phyloP scores from a whole-genome alignment of 2,113 vertebrate species.

The Chrysemys picta region DNA sequence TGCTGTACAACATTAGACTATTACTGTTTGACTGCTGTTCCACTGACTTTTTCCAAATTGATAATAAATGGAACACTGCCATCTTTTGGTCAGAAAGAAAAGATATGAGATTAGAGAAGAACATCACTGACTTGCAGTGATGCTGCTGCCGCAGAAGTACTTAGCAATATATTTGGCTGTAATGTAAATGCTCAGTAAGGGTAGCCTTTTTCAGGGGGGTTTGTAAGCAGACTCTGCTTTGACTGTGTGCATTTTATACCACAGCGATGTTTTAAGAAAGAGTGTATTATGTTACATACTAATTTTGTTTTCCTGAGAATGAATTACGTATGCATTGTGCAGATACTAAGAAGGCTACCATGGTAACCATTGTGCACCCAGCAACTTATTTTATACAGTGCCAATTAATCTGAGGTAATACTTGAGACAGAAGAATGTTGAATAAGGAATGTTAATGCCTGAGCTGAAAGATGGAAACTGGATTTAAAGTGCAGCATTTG shows the following conservation, averaged over 20 bases:
- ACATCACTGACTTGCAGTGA: background rate
- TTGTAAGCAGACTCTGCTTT: conserved; percentile 20
- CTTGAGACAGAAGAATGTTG: conserved; percentile 66
- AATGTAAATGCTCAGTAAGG: background rate
- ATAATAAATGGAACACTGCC: conserved; percentile 80
- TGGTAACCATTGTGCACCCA: conserved; percentile 77
- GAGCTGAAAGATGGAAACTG: conserved; percentile 63
- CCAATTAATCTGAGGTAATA: conserved; percentile 78
- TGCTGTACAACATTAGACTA: background rate
- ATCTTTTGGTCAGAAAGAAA: conserved; percentile 69
- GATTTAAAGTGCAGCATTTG: conserved; percentile 65
- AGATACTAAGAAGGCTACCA: conserved; percentile 75
- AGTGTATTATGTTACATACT: conserved; percentile 61
- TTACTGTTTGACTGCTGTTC: background rate
- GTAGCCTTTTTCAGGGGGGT: background rate
- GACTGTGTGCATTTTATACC: conserved; percentile 45
- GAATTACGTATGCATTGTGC: conserved; percentile 75
- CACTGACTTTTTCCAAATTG: background rate
- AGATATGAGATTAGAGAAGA: background rate
- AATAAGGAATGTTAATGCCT: conserved; percentile 68
- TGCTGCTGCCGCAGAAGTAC: conserved; percentile 11
- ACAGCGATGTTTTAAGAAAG: conserved; percentile 45
- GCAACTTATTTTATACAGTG: conserved; percentile 73
- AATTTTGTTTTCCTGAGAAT: conserved; percentile 74
- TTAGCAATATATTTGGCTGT: background rate